These are phyloP conservation scores for Oreonectes daqikongensis DNA, from an alignment of 2,797 vertebrate genomes.

Conservation along the genomic window DNA sequence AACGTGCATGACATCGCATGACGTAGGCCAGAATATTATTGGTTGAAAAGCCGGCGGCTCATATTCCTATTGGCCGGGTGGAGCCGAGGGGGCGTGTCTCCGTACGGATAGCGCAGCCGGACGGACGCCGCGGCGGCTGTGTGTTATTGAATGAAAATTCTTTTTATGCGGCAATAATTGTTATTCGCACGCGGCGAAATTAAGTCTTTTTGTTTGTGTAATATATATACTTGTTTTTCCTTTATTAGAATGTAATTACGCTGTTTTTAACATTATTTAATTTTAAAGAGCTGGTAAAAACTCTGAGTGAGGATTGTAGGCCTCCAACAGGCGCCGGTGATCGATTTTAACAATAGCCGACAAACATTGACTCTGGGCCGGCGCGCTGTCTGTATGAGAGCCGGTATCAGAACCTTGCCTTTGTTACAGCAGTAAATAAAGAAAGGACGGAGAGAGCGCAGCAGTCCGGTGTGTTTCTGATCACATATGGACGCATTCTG, in stretches of 20 bases:
- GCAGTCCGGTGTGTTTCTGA: slow-evolving; percentile 57
- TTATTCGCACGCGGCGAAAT: slow-evolving; percentile 43
- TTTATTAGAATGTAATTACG: slow-evolving; percentile 36
- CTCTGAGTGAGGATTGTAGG: slow-evolving; percentile 74
- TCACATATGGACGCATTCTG: slow-evolving; percentile 63
- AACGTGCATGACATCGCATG: neutral
- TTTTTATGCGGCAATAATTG: slow-evolving; percentile 59
- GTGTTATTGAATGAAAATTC: slow-evolving; percentile 72
- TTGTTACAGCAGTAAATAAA: slow-evolving; percentile 51
- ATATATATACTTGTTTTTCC: slow-evolving; percentile 54
- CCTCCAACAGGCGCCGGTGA: slow-evolving; percentile 68
- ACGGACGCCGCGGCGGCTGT: slow-evolving; percentile 61
- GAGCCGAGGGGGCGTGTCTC: slow-evolving; percentile 62
- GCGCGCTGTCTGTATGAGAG: slow-evolving; percentile 41
- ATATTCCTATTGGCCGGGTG: slow-evolving; percentile 72
- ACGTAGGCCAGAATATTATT: slow-evolving; percentile 57
- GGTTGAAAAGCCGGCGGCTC: slow-evolving; percentile 63
- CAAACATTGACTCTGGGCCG: slow-evolving; percentile 55
- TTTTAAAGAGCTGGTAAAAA: slow-evolving; percentile 61
- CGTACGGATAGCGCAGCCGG: slow-evolving; percentile 72
- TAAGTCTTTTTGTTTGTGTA: slow-evolving; percentile 28
- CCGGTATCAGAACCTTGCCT: neutral
- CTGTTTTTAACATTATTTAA: slow-evolving; percentile 17
- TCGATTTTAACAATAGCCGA: slow-evolving; percentile 84
- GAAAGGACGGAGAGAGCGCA: slow-evolving; percentile 50